Evolutionary conservation across 2,797 vertebrate genomes (phyloP).

Genomic region (Oryzias sinensis): DNA sequence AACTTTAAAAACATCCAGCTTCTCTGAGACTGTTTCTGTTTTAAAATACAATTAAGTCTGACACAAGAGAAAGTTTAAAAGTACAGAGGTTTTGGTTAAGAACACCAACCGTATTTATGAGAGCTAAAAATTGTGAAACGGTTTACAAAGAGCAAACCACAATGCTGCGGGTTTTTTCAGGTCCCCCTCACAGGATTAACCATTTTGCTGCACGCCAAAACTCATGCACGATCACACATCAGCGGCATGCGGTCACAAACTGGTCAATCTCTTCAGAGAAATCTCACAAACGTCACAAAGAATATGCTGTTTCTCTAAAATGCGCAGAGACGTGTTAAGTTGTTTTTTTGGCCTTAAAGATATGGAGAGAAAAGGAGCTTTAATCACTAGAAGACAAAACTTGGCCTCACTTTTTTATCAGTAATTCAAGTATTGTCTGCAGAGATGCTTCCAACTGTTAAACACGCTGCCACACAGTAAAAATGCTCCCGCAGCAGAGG

Average conservation of each 20-base stretch:
- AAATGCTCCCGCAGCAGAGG: conserved; percentile 3
- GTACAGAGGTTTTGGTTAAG: too few species aligned
- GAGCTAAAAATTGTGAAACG: not conserved
- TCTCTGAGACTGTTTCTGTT: too few species aligned
- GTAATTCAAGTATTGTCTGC: not conserved
- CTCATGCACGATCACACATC: too few species aligned
- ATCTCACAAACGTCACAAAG: too few species aligned
- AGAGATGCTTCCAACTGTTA: conserved; percentile 14
- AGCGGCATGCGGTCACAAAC: too few species aligned
- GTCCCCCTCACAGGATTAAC: not conserved
- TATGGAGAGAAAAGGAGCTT: conserved; percentile 6
- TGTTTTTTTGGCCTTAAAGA: not conserved
- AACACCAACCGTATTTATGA: not conserved
- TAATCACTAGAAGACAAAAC: not conserved
- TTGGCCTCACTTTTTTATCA: conserved; percentile 6
- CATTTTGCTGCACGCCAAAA: too few species aligned
- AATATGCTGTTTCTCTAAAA: too few species aligned
- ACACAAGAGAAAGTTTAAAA: too few species aligned
- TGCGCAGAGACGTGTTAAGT: too few species aligned
- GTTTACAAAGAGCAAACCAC: not conserved
- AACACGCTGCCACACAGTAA: not conserved
- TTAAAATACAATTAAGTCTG: too few species aligned
- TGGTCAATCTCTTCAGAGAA: too few species aligned
- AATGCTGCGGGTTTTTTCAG: not conserved
- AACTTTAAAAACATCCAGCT: too few species aligned